phyloP scores from a whole-genome alignment of 2,888 invertebrate genomes.

The Agrochola circellaris region DNA sequence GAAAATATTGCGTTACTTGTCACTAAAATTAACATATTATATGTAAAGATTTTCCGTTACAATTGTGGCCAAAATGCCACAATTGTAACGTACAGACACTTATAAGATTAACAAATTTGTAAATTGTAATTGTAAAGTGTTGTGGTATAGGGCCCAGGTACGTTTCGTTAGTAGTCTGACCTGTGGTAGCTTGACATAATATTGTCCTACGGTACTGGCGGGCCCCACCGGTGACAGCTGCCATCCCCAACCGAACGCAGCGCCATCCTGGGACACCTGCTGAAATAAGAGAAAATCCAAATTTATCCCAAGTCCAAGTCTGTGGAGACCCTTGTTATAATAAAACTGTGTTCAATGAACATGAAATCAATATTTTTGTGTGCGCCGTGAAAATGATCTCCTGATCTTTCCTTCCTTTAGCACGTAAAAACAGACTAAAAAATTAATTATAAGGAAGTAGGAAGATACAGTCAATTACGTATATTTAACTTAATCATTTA shows the following conservation, averaged over 20 bases:
- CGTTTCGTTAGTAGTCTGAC: constrained; percentile 63
- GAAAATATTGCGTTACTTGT: too few relatives aligned
- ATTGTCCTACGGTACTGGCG: constrained; percentile 79
- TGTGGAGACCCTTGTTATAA: not conserved
- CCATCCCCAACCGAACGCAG: constrained; percentile 84
- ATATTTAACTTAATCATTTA: too few relatives aligned
- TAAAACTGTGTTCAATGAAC: not conserved
- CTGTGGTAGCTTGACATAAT: constrained; percentile 84
- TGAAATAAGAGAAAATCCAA: constrained; percentile 57
- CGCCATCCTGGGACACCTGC: constrained; percentile 74
- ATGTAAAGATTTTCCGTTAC: too few relatives aligned
- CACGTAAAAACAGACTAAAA: not conserved
- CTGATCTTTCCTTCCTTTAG: not conserved
- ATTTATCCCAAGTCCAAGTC: not conserved
- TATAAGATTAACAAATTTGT: too few relatives aligned
- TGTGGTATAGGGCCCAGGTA: too few relatives aligned
- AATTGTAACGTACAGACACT: too few relatives aligned
- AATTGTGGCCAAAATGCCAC: too few relatives aligned
- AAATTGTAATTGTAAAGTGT: too few relatives aligned
- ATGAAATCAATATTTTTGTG: not conserved
- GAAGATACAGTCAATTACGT: not conserved
- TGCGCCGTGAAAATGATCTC: not conserved
- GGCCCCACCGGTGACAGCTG: constrained; percentile 72
- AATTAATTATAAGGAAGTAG: not conserved
- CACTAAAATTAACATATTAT: too few relatives aligned